phyloP scores from a whole-genome alignment of 2,888 invertebrate species.

The Protodeltote pygarga region DNA sequence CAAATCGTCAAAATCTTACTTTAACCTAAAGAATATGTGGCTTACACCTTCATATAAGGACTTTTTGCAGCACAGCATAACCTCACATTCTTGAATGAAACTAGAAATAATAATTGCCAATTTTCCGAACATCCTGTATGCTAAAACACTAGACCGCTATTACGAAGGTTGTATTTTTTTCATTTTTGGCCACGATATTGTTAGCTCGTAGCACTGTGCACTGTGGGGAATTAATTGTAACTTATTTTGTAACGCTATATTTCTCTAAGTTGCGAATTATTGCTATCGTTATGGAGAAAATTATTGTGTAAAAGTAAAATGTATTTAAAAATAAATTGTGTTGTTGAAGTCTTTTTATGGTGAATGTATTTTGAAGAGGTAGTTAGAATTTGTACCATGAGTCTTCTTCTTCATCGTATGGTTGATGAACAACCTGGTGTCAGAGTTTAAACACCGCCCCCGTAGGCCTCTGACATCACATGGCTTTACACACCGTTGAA shows the following conservation, averaged over 20 bases:
- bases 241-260: slow-evolving; percentile 48
- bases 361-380: background rate
- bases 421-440: too few relatives aligned
- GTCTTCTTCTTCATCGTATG: too few relatives aligned
- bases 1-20: too few relatives aligned
- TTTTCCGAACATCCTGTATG: slow-evolving; percentile 27
- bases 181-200: slow-evolving; percentile 45
- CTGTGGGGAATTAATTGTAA: slow-evolving; percentile 52
- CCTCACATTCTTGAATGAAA: background rate
- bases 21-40: too few relatives aligned
- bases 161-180: slow-evolving; percentile 45
- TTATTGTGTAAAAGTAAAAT: slow-evolving; percentile 22
- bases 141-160: slow-evolving; percentile 38
- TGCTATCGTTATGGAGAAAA: slow-evolving; percentile 33
- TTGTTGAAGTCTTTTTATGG: background rate
- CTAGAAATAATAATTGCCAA: background rate
- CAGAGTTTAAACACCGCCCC: too few relatives aligned
- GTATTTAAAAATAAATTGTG: slow-evolving; percentile 14
- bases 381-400: too few relatives aligned
- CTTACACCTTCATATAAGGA: too few relatives aligned
- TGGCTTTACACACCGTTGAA: too few relatives aligned
- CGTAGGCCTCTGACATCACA: too few relatives aligned
- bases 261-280: slow-evolving; percentile 38
- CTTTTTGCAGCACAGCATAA: too few relatives aligned
- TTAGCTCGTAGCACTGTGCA: slow-evolving; percentile 38